These are phyloP conservation scores for Limanda limanda DNA, from an alignment of 2,113 vertebrate species.

Conservation along the genomic window DNA sequence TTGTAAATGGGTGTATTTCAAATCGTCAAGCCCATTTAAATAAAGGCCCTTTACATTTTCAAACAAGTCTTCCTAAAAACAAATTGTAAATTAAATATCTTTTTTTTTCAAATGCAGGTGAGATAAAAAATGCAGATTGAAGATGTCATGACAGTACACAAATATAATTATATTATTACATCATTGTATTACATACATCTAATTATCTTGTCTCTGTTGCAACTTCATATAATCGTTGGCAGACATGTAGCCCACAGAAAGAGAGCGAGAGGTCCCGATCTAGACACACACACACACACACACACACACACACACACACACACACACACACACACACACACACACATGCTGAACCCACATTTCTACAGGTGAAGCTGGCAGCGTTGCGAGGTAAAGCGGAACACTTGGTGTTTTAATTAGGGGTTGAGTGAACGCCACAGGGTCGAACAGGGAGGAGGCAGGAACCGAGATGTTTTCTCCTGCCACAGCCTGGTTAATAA, in stretches of 20 bases:
- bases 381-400: not conserved
- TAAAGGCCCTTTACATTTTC: too few relatives aligned
- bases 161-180: not conserved
- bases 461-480: conserved; percentile 48
- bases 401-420: conserved; percentile 15
- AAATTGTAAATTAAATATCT: not conserved
- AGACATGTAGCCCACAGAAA: not conserved
- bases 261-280: not conserved
- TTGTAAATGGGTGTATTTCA: too few relatives aligned
- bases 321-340: conserved; percentile 3
- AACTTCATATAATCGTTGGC: not conserved
- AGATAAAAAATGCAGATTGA: too few relatives aligned
- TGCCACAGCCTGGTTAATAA: conserved; percentile 42
- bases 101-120: not conserved
- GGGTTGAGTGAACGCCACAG: not conserved
- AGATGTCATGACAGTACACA: too few relatives aligned
- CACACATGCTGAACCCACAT: conserved; percentile 1
- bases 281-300: not conserved
- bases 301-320: conserved; percentile 6
- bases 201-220: not conserved
- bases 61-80: too few relatives aligned
- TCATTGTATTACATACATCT: not conserved
- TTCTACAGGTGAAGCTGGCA: conserved; percentile 19
- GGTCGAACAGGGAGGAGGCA: not conserved
- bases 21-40: too few relatives aligned